Evolutionary conservation across 2,113 vertebrate species (phyloP), one percentile per base, ranked within the genome.

Genomic region (Lepisosteus oculatus): DNA sequence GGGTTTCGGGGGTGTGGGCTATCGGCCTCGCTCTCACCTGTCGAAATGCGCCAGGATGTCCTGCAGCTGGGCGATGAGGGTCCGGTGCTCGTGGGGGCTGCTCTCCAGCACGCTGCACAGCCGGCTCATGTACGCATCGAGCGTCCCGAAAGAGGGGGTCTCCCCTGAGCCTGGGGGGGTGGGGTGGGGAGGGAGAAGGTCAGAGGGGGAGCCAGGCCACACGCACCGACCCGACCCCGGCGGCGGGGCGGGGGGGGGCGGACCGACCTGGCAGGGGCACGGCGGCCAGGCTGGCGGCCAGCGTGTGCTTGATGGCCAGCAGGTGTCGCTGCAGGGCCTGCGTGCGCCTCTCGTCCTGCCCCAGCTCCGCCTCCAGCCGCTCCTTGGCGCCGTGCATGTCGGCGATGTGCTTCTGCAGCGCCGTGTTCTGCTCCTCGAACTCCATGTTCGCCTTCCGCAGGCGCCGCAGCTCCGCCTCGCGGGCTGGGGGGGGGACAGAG

Each of bases 371-470:
- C 84, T 99, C 96, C 83, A 98, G 86, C 8, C 95, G 92, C 89
- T 98, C 96, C 82, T 98, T 98, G 76, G 97, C 97, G 0, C 87
- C 94, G 88, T 92, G 95, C 97, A 99, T 98, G 84, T 93, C 97
- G 68, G 96, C 95, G 0, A 97, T 98, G 89, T 98, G 97, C 76
- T 94, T 90, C 90, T 98, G 96, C 83, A 99, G 89, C 78, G 97
- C 93, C 0, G 93, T 86, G 0, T 99, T 99, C 93, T 99, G 97
- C 88, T 98, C 97, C 85, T 98, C 96, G 2, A 97, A 98, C 80
- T 97, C 96, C 0, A 95, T 93, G 78, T 98, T 99, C 84, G 96
- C 93, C 87, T 98, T 98, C 56, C 96, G 93, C 73, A 98, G 90
- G 54, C 95, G 94, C 7, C 97, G 93, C 71, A 99, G 87, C 86